A percentile compares a stretch with the other conserved stretches of the same genome.
These are phyloP conservation scores for Hycleus cichorii DNA, from an alignment of 1,140 invertebrate genomes.

Conservation along the genomic window DNA sequence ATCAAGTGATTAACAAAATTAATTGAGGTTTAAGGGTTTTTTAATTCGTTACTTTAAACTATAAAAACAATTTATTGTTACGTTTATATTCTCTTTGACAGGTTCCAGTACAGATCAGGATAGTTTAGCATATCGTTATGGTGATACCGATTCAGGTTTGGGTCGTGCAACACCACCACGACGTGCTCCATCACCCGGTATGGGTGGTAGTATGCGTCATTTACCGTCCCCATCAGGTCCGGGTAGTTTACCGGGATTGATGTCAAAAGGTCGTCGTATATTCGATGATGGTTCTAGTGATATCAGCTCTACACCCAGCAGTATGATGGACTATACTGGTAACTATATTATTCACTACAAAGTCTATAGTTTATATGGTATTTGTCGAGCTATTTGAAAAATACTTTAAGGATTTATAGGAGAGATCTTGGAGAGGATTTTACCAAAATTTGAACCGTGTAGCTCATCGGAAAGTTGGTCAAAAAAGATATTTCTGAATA, in stretches of 20 bases:
- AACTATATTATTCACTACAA: constrained; percentile 33
- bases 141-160: constrained; percentile 71
- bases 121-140: constrained; percentile 46
- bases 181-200: constrained; percentile 68
- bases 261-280: constrained; percentile 61
- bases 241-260: constrained; percentile 72
- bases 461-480: too few relatives aligned
- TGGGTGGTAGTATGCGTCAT: constrained; percentile 52
- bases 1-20: neutral
- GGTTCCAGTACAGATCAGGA: constrained; percentile 49
- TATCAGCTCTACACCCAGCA: constrained; percentile 62
- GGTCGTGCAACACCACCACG: constrained; percentile 72
- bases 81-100: constrained; percentile 16
- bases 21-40: neutral
- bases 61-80: neutral
- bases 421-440: too few relatives aligned
- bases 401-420: too few relatives aligned
- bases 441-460: too few relatives aligned
- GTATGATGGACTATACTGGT: constrained; percentile 82
- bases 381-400: too few relatives aligned
- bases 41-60: neutral
- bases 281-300: constrained; percentile 82
- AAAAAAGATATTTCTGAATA: too few relatives aligned
- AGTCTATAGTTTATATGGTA: neutral
- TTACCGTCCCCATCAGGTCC: constrained; percentile 69